Evolutionary conservation across 2,888 invertebrate species (phyloP).

Genomic region (Drymonia ruficornis): DNA sequence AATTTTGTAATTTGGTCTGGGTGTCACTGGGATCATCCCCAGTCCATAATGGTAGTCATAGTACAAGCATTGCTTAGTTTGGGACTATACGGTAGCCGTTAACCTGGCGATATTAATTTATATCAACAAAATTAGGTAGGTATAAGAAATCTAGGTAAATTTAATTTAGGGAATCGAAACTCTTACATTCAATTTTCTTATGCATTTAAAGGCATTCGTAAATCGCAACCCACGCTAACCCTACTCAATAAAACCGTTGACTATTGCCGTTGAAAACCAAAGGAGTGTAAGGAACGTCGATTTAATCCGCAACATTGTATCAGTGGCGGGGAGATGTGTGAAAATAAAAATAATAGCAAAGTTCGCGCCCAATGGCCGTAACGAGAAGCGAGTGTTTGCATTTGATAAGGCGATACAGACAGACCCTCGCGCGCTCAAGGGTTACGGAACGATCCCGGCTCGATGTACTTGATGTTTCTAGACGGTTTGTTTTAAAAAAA

Average conservation of each 20-base stretch:
- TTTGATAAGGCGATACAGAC: conserved; percentile 70
- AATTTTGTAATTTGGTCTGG: too few relatives aligned
- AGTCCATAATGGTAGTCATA: too few relatives aligned
- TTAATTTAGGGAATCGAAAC: not conserved
- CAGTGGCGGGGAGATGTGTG: conserved; percentile 56
- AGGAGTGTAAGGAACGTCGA: conserved; percentile 50
- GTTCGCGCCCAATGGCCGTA: conserved; percentile 76
- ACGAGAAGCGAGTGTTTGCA: conserved; percentile 77
- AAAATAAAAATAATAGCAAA: conserved; percentile 76
- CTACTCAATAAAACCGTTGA: conserved; percentile 42
- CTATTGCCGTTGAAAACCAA: conserved; percentile 43
- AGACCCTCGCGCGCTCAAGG: conserved; percentile 41
- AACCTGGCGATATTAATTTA: too few relatives aligned
- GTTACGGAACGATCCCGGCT: conserved; percentile 37
- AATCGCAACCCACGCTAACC: conserved; percentile 29
- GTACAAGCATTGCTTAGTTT: too few relatives aligned
- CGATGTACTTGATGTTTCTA: conserved; percentile 3
- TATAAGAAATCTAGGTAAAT: too few relatives aligned
- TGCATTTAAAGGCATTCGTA: conserved; percentile 23
- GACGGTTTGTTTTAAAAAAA: not conserved
- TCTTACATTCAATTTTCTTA: not conserved
- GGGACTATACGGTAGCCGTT: too few relatives aligned
- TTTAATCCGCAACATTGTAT: conserved; percentile 56
- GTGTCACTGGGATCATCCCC: too few relatives aligned
- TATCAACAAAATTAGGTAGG: too few relatives aligned